Evolutionary conservation across 2,888 invertebrate species (phyloP).

Genomic region (Agrochola lychnidis): DNA sequence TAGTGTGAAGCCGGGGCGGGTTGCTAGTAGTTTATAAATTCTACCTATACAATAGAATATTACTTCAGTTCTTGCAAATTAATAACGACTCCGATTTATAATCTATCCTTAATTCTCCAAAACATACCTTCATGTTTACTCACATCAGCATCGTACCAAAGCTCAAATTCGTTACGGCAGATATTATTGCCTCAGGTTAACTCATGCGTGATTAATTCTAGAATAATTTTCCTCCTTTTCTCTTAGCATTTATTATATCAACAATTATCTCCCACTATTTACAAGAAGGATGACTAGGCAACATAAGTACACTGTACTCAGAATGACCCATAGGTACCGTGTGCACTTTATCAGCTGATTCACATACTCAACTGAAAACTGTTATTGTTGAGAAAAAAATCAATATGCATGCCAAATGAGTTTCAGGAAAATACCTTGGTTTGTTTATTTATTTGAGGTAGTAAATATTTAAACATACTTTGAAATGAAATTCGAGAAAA

Average conservation of each 20-base stretch:
- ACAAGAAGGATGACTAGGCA: conserved; percentile 34
- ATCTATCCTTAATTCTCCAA: not conserved
- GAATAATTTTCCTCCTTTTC: conserved; percentile 34
- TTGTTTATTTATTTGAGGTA: conserved; percentile 28
- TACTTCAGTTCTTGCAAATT: not conserved
- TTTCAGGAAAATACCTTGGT: conserved; percentile 26
- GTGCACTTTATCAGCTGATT: conserved; percentile 38
- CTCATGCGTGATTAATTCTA: conserved; percentile 17
- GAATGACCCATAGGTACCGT: conserved; percentile 19
- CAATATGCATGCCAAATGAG: conserved; percentile 46
- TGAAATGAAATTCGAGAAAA: conserved; percentile 1
- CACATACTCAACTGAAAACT: conserved; percentile 19
- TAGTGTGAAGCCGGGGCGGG: no score
- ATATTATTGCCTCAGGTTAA: not conserved
- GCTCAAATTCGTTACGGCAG: not conserved
- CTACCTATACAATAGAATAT: not conserved
- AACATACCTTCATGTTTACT: no score
- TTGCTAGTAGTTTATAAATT: not conserved
- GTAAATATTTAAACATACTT: conserved; percentile 26
- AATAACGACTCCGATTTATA: no score
- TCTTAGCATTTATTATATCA: conserved; percentile 1
- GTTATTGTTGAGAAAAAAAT: conserved; percentile 38
- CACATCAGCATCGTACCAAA: not conserved
- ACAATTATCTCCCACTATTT: conserved; percentile 18
- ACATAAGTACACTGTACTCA: conserved; percentile 5